phyloP scores from a whole-genome alignment of 2,888 invertebrate genomes.

The Clusia tigrina region DNA sequence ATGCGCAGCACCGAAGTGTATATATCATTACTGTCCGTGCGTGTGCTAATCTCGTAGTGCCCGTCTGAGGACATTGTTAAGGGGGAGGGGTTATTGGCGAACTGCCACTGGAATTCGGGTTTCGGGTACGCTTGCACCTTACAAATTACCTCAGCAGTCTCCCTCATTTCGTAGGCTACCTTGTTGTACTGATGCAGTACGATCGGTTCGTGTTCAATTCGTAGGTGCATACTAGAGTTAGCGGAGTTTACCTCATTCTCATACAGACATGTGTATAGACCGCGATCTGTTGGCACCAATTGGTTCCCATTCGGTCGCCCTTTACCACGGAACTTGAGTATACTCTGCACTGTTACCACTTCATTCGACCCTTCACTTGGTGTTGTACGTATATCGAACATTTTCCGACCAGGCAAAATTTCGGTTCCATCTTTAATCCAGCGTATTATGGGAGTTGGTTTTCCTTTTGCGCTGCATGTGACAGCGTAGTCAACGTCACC shows the following conservation, averaged over 20 bases:
- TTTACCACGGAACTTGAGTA: slow-evolving; percentile 80
- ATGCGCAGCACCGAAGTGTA: slow-evolving; percentile 81
- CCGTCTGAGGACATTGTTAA: slow-evolving; percentile 82
- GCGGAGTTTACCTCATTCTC: slow-evolving; percentile 89
- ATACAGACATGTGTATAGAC: slow-evolving; percentile 86
- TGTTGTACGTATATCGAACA: slow-evolving; percentile 83
- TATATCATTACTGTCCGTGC: slow-evolving; percentile 82
- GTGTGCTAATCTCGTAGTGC: slow-evolving; percentile 84
- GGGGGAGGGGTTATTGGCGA: slow-evolving; percentile 76
- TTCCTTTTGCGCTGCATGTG: slow-evolving; percentile 86
- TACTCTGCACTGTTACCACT: slow-evolving; percentile 83
- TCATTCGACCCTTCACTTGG: slow-evolving; percentile 75
- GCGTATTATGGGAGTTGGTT: slow-evolving; percentile 82
- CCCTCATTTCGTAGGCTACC: slow-evolving; percentile 85
- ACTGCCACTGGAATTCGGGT: slow-evolving; percentile 92
- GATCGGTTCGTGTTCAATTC: slow-evolving; percentile 91
- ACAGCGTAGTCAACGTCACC: slow-evolving; percentile 82
- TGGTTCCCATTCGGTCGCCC: slow-evolving; percentile 80
- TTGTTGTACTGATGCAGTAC: slow-evolving; percentile 84
- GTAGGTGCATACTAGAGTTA: slow-evolving; percentile 87
- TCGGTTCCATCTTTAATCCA: slow-evolving; percentile 89
- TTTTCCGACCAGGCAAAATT: slow-evolving; percentile 76
- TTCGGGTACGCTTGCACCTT: slow-evolving; percentile 91
- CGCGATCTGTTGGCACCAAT: slow-evolving; percentile 82
- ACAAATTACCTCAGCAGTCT: slow-evolving; percentile 86